A percentile compares a stretch with the other conserved stretches of the same genome.
Conservation (phyloP, 2,888 invertebrate genomes). For the Diaphora mendica region DNA sequence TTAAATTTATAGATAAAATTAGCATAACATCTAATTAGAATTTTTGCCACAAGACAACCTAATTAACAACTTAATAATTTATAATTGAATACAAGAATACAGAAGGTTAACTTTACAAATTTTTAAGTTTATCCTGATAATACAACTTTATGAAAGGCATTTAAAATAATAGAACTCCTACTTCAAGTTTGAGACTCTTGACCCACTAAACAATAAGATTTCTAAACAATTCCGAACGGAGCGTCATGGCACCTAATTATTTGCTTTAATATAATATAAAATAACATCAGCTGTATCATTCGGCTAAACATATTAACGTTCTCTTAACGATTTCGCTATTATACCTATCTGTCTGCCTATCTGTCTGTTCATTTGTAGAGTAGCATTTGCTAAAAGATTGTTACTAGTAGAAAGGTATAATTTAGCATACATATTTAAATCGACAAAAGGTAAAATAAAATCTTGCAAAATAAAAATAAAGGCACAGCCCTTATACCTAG, state of each 20-base stretch:
- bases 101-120: background rate
- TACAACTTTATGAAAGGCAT: slow-evolving; percentile 6
- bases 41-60: background rate
- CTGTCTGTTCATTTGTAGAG: too few species aligned
- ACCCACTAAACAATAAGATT: slow-evolving; percentile 8
- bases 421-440: too few species aligned
- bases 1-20: background rate
- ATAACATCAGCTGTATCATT: slow-evolving; percentile 8
- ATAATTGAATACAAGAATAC: background rate
- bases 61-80: background rate
- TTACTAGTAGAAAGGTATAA: too few species aligned
- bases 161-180: slow-evolving; percentile 10
- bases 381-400: too few species aligned
- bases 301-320: slow-evolving; percentile 6
- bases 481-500: too few species aligned
- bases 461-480: too few species aligned
- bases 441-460: too few species aligned
- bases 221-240: slow-evolving; percentile 6
- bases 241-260: slow-evolving; percentile 7
- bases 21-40: background rate
- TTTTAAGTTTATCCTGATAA: slow-evolving; percentile 1
- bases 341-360: too few species aligned
- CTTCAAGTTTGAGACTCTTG: slow-evolving; percentile 10
- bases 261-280: slow-evolving; percentile 15
- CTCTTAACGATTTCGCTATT: too few species aligned